Evolutionary conservation across 2,113 vertebrate species (phyloP), one percentile per base, ranked within the genome.

Genomic region (Odobenus rosmarus): DNA sequence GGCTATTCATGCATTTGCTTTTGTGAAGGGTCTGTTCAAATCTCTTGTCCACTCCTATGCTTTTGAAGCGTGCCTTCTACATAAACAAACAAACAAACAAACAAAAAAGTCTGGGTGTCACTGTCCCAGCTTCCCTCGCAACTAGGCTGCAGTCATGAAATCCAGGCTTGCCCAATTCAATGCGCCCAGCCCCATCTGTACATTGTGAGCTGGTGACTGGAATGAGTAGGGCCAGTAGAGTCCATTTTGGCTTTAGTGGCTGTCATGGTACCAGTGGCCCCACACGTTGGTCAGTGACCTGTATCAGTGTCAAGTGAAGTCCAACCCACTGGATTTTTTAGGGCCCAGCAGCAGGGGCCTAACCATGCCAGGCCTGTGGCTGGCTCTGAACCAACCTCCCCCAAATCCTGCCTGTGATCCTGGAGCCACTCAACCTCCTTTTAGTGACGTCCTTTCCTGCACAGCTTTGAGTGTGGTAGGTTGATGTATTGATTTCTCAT

Each of bases 91-190:
- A 39, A 72, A 23, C 62, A 36, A 71, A 42, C 42, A 59, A 57
- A 33, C 31, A 46, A 74, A 57, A 5, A 62, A 62, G 16, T 11
- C n/a, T 23, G 5, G 31, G 8, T 13, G 31, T 81, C 49, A 57
- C n/a, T 80, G 74, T 84, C 71, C 64, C 33, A 91, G 31, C 61
- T 61, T 74, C 71, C 39, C 53, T 64, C 80, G 76, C 62, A 62
- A 36, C 49, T 39, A n/a, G 21, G 5, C 72, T 59, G 18, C 8
- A 67, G 42, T 91, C 42, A 53, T 36, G 42, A 51, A 77, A 69
- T 69, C 69, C 62, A 19, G 15, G 72, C 12, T 76, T 84, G 76
- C 36, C 81, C 92, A 77, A 26, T 87, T 62, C 21, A 26, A 33
- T 69, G 42, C 31, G 16, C 49, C 13, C 76, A 55, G 62, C 31